Evolutionary conservation across 2,113 vertebrate species (phyloP).

Genomic region (Thalassarche chlororhynchos): DNA sequence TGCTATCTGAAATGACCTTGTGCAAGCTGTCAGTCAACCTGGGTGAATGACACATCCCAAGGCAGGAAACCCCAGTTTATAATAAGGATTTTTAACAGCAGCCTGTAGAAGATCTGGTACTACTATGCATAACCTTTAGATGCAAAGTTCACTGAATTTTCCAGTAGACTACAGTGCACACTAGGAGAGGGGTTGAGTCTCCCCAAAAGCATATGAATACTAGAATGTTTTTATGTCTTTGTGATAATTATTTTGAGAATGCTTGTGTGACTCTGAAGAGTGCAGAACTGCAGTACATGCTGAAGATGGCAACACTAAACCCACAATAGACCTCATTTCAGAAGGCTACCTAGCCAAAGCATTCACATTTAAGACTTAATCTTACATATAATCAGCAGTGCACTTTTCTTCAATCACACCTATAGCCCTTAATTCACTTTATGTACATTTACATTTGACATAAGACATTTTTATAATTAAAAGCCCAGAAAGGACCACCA

Average conservation of each 20-base stretch:
- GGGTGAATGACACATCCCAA: accelerated
- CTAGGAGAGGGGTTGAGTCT: background rate
- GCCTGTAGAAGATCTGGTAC: accelerated
- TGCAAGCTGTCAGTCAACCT: background rate
- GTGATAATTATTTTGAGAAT: background rate
- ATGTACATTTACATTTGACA: background rate
- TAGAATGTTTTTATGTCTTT: background rate
- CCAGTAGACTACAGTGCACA: background rate
- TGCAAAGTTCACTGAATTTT: background rate
- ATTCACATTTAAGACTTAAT: background rate
- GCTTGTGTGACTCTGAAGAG: background rate
- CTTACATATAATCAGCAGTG: background rate
- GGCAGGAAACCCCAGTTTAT: background rate
- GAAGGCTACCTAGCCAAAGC: background rate
- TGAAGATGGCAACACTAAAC: background rate
- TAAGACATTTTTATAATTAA: accelerated
- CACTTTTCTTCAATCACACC: background rate
- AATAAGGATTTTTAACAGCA: background rate
- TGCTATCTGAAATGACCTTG: background rate
- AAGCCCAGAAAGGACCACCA: background rate
- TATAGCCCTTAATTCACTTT: background rate
- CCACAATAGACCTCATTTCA: background rate
- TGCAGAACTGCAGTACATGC: accelerated
- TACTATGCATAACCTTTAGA: accelerated
- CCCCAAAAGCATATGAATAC: background rate